A percentile compares a stretch with the other conserved stretches of the same genome.
Evolutionary conservation across 1,140 invertebrate species (phyloP).

Genomic region (Laodelphax striatellus): DNA sequence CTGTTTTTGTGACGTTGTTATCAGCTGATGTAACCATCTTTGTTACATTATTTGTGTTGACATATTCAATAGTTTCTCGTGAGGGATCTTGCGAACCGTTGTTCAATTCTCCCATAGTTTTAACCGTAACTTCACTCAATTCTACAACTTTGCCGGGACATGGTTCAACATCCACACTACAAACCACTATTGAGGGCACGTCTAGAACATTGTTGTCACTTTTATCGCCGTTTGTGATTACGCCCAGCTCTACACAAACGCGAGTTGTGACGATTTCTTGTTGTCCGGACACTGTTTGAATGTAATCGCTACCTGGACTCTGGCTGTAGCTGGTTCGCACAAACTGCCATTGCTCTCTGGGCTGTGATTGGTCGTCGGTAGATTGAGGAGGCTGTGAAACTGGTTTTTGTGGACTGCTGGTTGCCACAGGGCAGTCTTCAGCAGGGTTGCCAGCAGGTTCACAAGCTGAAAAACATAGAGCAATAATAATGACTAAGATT

Average conservation of each 20-base stretch:
- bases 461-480: too few species aligned
- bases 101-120: not conserved
- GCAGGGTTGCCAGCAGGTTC: too few species aligned
- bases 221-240: slow-evolving; percentile 18
- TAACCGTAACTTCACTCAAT: slow-evolving; percentile 1
- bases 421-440: too few species aligned
- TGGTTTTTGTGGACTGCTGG: too few species aligned
- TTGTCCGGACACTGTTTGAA: not conserved
- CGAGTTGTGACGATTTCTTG: slow-evolving; percentile 24
- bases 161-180: slow-evolving; percentile 28
- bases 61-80: not conserved
- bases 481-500: too few species aligned
- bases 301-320: slow-evolving; percentile 8
- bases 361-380: too few species aligned
- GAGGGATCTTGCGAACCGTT: not conserved
- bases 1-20: not conserved
- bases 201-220: slow-evolving; percentile 14
- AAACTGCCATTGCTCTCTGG: not conserved
- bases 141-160: slow-evolving; percentile 6
- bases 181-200: slow-evolving; percentile 23
- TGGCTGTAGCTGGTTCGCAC: slow-evolving; percentile 15
- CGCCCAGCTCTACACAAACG: slow-evolving; percentile 26
- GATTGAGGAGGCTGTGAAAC: too few species aligned
- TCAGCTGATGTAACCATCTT: slow-evolving; percentile 20
- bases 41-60: not conserved